A percentile compares a stretch with the other conserved stretches of the same genome.
These are phyloP conservation scores for Megastigmus dorsalis DNA, from an alignment of 2,888 invertebrate species.

Conservation along the genomic window DNA sequence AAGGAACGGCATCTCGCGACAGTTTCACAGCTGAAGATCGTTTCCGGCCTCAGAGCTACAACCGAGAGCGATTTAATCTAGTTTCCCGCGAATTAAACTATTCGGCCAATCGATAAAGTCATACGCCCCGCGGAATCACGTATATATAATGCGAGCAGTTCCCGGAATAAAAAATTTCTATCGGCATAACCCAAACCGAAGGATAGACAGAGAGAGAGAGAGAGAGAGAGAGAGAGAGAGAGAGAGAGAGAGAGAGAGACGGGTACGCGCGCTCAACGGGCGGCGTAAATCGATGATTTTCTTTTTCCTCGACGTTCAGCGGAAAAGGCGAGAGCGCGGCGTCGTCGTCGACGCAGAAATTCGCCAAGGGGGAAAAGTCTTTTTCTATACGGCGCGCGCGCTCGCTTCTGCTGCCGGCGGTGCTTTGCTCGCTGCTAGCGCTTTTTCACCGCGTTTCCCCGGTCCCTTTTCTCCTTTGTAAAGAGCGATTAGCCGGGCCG, in stretches of 20 bases:
- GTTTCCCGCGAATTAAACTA: slow-evolving; percentile 43
- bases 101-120: slow-evolving; percentile 29
- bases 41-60: slow-evolving; percentile 8
- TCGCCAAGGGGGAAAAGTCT: slow-evolving; percentile 6
- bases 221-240: too few relatives aligned
- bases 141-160: slow-evolving; percentile 1
- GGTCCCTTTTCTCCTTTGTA: too few relatives aligned
- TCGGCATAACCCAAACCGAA: background rate
- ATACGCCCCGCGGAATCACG: slow-evolving; percentile 15
- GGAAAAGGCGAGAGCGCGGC: slow-evolving; percentile 16
- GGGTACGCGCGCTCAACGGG: too few relatives aligned
- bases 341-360: background rate
- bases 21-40: background rate
- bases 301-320: background rate
- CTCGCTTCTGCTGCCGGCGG: background rate
- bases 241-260: too few relatives aligned
- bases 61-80: slow-evolving; percentile 4
- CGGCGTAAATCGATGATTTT: background rate
- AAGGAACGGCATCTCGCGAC: background rate
- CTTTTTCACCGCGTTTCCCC: background rate
- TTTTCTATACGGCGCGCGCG: background rate
- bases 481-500: slow-evolving; percentile 31
- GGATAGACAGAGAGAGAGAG: too few relatives aligned
- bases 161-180: background rate
- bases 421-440: background rate